Evolutionary conservation across 2,797 vertebrate species (phyloP).

Genomic region (Gastrophryne carolinensis): DNA sequence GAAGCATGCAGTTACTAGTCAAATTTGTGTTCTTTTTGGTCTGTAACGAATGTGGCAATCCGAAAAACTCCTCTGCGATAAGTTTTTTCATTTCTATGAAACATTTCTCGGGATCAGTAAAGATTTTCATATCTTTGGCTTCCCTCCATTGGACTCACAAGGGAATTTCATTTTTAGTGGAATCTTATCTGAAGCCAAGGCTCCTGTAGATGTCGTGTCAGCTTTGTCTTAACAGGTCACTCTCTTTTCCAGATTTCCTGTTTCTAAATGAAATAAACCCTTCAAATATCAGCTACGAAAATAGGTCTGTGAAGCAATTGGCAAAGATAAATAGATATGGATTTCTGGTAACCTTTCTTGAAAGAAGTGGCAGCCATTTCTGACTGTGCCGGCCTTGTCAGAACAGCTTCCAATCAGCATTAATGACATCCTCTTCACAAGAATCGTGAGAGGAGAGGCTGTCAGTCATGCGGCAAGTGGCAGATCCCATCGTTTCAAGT

Average conservation of each 20-base stretch:
- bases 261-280: slow-evolving; percentile 50
- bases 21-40: too few relatives aligned
- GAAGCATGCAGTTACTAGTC: too few relatives aligned
- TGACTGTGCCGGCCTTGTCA: slow-evolving; percentile 7
- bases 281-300: slow-evolving; percentile 41
- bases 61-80: too few relatives aligned
- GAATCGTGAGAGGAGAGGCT: not conserved
- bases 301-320: slow-evolving; percentile 38
- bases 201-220: slow-evolving; percentile 35
- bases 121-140: not conserved
- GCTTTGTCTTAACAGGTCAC: slow-evolving; percentile 41
- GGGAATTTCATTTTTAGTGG: slow-evolving; percentile 23
- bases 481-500: slow-evolving; percentile 31
- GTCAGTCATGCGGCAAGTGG: slow-evolving; percentile 20
- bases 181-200: slow-evolving; percentile 17
- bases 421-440: slow-evolving; percentile 40
- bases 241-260: slow-evolving; percentile 32
- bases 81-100: not conserved
- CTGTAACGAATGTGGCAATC: too few relatives aligned
- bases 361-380: slow-evolving; percentile 34
- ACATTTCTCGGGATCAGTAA: not conserved
- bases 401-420: slow-evolving; percentile 50
- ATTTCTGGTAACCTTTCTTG: slow-evolving; percentile 45
- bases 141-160: not conserved
- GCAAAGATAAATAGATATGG: slow-evolving; percentile 45